Conservation (phyloP, 2,888 invertebrate species). For the Subacronicta megacephala region DNA sequence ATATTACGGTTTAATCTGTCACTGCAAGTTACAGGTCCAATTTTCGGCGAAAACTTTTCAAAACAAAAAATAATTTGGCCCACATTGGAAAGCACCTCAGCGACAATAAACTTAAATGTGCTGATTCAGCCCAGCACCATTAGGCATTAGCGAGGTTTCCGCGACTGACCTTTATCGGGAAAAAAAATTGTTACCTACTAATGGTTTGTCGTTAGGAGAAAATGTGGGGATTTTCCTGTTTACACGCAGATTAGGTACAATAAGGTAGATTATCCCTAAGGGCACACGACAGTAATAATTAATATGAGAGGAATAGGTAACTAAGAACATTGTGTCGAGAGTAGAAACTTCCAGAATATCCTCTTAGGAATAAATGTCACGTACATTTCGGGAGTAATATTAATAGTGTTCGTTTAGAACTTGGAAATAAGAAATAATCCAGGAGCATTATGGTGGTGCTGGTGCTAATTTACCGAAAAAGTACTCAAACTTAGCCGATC, state of each 20-base stretch:
- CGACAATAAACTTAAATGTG: constrained; percentile 29
- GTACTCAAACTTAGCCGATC: too few species aligned
- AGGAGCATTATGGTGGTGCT: constrained; percentile 2
- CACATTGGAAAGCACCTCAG: constrained; percentile 35
- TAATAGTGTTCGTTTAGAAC: constrained; percentile 29
- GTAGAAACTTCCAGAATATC: constrained; percentile 1
- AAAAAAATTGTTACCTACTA: constrained; percentile 47
- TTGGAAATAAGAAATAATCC: constrained; percentile 21
- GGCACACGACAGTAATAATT: constrained; percentile 34
- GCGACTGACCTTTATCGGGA: constrained; percentile 43
- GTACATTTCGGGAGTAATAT: constrained; percentile 23
- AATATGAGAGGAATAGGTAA: constrained; percentile 38
- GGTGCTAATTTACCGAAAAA: too few species aligned
- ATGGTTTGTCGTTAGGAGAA: constrained; percentile 39
- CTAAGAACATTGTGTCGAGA: constrained; percentile 21
- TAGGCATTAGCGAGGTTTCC: constrained; percentile 35
- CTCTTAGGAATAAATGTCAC: constrained; percentile 15
- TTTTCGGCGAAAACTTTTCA: constrained; percentile 13
- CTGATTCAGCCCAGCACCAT: constrained; percentile 49
- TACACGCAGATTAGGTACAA: constrained; percentile 39
- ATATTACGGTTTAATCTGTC: too few species aligned
- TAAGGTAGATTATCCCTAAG: constrained; percentile 34
- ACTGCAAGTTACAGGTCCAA: too few species aligned
- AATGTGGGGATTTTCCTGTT: constrained; percentile 45
- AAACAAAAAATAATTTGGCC: constrained; percentile 25